A percentile compares a stretch with the other conserved stretches of the same genome.
Evolutionary conservation across 1,140 invertebrate genomes (phyloP).

Genomic region (Bombus sibiricus): DNA sequence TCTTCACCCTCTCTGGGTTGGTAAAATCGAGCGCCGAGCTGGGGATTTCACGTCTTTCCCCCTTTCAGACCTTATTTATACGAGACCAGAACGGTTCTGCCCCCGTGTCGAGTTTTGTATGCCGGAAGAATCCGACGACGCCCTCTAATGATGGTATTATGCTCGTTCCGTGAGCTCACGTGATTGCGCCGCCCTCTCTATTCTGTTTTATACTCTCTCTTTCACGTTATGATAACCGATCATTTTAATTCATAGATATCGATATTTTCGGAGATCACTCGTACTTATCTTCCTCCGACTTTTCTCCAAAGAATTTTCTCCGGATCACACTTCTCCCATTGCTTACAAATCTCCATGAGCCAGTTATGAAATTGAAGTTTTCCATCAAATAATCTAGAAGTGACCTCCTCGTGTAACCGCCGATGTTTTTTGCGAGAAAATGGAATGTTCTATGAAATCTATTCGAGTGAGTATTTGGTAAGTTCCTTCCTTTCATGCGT

Average conservation of each 20-base stretch:
- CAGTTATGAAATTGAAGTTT: no score
- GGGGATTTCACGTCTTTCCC: constrained; percentile 41
- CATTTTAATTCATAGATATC: no score
- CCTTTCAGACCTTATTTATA: constrained; percentile 33
- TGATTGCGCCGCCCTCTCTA: constrained; percentile 41
- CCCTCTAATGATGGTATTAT: constrained; percentile 72
- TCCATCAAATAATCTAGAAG: no score
- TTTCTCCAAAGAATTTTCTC: not conserved
- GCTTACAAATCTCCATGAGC: no score
- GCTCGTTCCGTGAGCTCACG: constrained; percentile 54
- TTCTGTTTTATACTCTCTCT: not conserved
- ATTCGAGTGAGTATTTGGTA: no score
- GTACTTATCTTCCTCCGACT: not conserved
- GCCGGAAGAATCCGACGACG: constrained; percentile 62
- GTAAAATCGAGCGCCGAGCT: constrained; percentile 55
- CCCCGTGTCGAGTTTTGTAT: constrained; percentile 63
- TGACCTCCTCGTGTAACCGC: no score
- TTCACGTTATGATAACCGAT: not conserved
- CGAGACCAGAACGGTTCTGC: constrained; percentile 44
- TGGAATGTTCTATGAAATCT: no score
- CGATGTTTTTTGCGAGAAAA: no score
- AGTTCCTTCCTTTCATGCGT: no score
- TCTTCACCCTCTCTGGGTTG: not conserved
- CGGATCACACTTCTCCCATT: no score
- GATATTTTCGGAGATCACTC: not conserved